Base-by-base conservation (phyloP, 1,140 invertebrate genomes). In the Philotrypesis tridentata region DNA sequence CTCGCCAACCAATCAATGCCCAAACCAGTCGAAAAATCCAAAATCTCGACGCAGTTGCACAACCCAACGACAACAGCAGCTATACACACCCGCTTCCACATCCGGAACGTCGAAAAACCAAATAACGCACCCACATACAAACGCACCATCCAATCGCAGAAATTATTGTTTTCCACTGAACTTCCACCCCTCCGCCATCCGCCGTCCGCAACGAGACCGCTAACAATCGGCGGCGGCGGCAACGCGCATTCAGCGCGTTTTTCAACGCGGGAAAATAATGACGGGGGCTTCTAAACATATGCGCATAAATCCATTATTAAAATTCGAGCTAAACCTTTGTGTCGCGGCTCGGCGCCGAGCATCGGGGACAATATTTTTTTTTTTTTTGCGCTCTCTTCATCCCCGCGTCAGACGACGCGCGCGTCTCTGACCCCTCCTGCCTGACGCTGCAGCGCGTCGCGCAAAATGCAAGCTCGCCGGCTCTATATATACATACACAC, bases 301-400 rank as follows among this genome's bases (percentile, higher is more conserved):
- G 90, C 88, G 90, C 90, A 91, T 92, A 92, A 91, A 91, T 91
- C 89, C 87, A 91, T 91, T 91, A 92, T 92, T 89, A 88, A 91
- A 89, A 91, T 92, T 88, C 80, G 23, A 84, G 70, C 84, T 55
- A 43, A 77, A 80, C 84, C 86, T 91, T 92, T 91, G 88, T 89
- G 79, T 5, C 17, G 21, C 25, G 43, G 29, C 1, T 1, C 68
- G 80, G 75, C 82, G 77, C n/a, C n/a, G 75, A 60, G 78, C 68
- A 29, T 70, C 82, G 33, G 71, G 82, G 83, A 85, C 87, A 89
- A 27, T 87, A 90, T 90, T 89, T 91, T 91, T 89, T 88, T 88
- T 87, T 83, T 76, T 88, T 88, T 87, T 83, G 74, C 83, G 65
- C 84, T 87, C 86, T 86, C 71, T 73, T 70, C 78, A 55, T n/a